phyloP scores from a whole-genome alignment of 2,888 invertebrate genomes.

The Lordiphosa andalusiaca region DNA sequence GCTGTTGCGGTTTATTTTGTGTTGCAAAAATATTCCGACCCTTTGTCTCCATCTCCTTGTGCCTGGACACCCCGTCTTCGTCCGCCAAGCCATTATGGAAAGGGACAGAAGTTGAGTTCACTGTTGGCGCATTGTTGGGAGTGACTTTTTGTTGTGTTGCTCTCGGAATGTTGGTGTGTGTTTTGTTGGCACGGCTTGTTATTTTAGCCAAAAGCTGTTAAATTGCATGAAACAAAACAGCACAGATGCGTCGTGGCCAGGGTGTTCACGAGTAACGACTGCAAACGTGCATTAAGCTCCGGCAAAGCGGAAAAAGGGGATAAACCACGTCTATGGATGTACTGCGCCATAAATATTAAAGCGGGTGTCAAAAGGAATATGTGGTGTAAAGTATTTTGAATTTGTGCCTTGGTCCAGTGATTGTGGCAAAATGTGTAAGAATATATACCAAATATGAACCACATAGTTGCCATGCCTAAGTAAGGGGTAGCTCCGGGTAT shows the following conservation, averaged over 20 bases:
- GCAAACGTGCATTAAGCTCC: constrained; percentile 41
- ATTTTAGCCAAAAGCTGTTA: constrained; percentile 75
- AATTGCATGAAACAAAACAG: constrained; percentile 70
- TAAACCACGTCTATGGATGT: constrained; percentile 18
- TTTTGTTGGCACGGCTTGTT: constrained; percentile 58
- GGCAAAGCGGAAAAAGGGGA: constrained; percentile 17
- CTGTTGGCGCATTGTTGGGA: constrained; percentile 56
- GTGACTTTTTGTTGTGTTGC: constrained; percentile 62
- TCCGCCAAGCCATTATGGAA: constrained; percentile 5
- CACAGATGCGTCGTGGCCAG: constrained; percentile 7
- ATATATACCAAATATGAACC: constrained; percentile 24
- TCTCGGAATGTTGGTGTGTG: constrained; percentile 44
- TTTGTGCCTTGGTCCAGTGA: constrained; percentile 16
- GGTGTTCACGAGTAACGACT: constrained; percentile 17
- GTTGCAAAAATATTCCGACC: constrained; percentile 64
- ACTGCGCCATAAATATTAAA: constrained; percentile 58
- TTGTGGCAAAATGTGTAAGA: constrained; percentile 16
- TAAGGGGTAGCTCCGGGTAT: too few relatives aligned
- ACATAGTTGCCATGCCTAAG: too few relatives aligned
- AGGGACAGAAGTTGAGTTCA: constrained; percentile 10
- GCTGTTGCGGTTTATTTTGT: constrained; percentile 72
- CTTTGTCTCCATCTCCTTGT: constrained; percentile 16
- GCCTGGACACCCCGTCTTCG: constrained; percentile 6
- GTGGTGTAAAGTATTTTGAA: constrained; percentile 47
- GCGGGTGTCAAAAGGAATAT: constrained; percentile 48